Evolutionary conservation across 2,888 invertebrate genomes (phyloP).

Genomic region (Campaea margaritaria): DNA sequence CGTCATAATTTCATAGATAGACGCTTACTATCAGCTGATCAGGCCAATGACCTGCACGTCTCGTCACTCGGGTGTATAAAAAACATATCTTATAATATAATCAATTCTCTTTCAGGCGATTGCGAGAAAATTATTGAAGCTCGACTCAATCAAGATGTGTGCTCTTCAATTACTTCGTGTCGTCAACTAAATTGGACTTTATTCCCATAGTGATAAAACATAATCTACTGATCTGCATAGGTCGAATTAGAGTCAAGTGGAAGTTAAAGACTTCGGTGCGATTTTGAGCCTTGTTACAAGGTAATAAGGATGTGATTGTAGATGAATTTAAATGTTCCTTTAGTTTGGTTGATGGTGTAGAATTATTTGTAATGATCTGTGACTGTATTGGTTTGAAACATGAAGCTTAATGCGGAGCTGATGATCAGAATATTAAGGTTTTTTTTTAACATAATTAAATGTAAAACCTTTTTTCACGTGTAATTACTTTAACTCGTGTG

Average conservation of each 20-base stretch:
- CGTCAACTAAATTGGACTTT: conserved; percentile 22
- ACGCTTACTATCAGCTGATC: too few species aligned
- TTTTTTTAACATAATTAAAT: too few species aligned
- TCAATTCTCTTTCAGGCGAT: conserved; percentile 24
- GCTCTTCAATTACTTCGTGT: conserved; percentile 5
- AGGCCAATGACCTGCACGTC: too few species aligned
- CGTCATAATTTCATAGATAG: too few species aligned
- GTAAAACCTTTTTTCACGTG: too few species aligned
- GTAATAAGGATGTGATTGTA: conserved; percentile 29
- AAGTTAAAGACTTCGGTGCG: conserved; percentile 5
- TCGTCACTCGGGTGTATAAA: too few species aligned
- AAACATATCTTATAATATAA: too few species aligned
- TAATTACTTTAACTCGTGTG: too few species aligned
- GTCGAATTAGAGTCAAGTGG: neutral
- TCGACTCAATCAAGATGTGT: neutral
- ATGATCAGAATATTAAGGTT: too few species aligned
- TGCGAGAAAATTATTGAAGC: conserved; percentile 20
- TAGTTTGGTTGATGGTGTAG: conserved; percentile 8
- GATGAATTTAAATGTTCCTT: conserved; percentile 27
- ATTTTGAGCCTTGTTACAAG: conserved; percentile 27
- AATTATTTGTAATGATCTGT: neutral
- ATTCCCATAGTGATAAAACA: conserved; percentile 12
- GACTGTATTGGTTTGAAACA: neutral
- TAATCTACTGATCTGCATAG: conserved; percentile 16
- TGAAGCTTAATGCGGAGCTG: too few species aligned